A percentile compares a stretch with the other conserved stretches of the same genome.
Evolutionary conservation across 2,113 vertebrate genomes (phyloP).

Genomic region (Etia nguti): DNA sequence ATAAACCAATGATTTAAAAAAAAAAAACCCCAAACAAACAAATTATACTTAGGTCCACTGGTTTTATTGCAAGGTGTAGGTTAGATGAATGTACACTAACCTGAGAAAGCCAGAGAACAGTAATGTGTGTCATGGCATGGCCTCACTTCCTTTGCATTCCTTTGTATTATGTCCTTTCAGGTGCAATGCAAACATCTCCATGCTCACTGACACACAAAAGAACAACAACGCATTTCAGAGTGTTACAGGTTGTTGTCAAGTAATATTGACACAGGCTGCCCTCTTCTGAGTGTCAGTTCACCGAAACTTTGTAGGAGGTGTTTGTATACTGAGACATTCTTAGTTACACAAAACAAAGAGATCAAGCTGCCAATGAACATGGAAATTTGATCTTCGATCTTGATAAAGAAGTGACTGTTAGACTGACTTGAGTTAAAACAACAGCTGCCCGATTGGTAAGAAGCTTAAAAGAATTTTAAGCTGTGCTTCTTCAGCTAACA

Average conservation of each 20-base stretch:
- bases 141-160: conserved; percentile 39
- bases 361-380: conserved; percentile 23
- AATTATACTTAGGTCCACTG: neutral
- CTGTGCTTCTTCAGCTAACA: neutral
- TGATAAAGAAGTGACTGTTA: conserved; percentile 10
- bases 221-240: conserved; percentile 12
- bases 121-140: conserved; percentile 23
- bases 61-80: neutral
- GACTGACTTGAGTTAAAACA: conserved; percentile 32
- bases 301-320: neutral
- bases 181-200: conserved; percentile 19
- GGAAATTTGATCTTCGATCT: conserved; percentile 19
- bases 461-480: neutral
- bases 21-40: neutral
- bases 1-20: neutral
- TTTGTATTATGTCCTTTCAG: conserved; percentile 24
- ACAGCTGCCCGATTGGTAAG: conserved; percentile 1
- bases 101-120: neutral
- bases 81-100: neutral
- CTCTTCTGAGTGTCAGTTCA: conserved; percentile 18
- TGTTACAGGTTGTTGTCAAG: conserved; percentile 6
- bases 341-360: conserved; percentile 3
- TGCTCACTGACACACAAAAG: conserved; percentile 30
- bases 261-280: neutral
- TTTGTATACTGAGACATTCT: neutral